Conservation (phyloP, 2,797 vertebrate genomes). For the Threskiornis aethiopicus region DNA sequence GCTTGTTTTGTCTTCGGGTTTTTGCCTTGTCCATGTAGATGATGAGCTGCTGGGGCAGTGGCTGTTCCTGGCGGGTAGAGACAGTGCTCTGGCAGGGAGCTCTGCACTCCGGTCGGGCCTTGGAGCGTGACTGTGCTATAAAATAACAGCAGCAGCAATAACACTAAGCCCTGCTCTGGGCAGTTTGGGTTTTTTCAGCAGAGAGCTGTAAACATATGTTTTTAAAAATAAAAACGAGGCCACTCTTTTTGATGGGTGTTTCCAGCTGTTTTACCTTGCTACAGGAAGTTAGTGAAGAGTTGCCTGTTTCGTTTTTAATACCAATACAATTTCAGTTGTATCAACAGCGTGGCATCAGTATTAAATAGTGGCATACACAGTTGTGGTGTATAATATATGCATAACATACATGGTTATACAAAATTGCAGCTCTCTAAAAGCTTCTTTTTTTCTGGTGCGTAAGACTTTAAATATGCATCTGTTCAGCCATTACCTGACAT, state of each 20-base stretch:
- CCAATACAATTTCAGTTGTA: conserved; percentile 18
- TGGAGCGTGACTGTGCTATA: not conserved
- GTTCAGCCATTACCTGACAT: not conserved
- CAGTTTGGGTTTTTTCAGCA: not conserved
- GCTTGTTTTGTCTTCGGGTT: accelerated
- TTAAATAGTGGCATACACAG: not conserved
- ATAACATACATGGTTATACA: not conserved
- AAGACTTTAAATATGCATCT: not conserved
- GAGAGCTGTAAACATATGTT: not conserved
- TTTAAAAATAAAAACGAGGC: not conserved
- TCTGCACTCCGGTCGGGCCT: accelerated
- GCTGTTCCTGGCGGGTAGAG: accelerated
- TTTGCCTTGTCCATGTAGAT: not conserved
- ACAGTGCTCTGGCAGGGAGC: not conserved
- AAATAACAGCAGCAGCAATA: not conserved
- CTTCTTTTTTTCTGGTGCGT: not conserved
- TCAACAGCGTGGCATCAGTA: not conserved
- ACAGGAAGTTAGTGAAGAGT: not conserved
- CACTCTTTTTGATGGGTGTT: not conserved
- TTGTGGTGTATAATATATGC: not conserved
- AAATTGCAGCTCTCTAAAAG: conserved; percentile 14
- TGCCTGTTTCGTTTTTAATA: conserved; percentile 27
- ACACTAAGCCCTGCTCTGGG: not conserved
- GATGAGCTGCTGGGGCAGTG: not conserved
- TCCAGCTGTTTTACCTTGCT: not conserved